phyloP scores from a whole-genome alignment of 2,113 vertebrate genomes.

The Calidris pygmaea region DNA sequence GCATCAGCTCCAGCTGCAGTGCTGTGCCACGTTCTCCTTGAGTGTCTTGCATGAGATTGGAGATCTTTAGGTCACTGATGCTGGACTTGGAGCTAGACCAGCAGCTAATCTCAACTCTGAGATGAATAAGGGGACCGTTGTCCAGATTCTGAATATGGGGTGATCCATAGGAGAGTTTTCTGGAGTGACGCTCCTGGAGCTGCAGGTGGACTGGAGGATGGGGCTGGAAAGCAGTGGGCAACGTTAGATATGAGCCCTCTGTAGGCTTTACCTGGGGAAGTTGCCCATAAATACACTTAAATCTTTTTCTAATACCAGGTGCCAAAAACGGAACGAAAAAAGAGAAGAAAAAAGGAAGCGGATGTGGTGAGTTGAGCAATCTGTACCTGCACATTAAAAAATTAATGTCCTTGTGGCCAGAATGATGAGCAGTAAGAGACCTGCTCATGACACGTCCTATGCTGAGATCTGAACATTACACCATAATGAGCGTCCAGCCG shows the following conservation, averaged over 20 bases:
- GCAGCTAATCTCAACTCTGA: neutral
- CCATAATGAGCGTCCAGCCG: fast-evolving
- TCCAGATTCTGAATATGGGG: neutral
- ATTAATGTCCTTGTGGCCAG: neutral
- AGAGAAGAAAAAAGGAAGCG: slow-evolving; percentile 93
- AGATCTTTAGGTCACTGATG: neutral
- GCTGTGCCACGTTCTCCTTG: neutral
- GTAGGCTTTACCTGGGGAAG: neutral
- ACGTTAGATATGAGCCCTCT: neutral
- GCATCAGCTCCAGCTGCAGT: neutral
- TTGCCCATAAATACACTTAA: neutral
- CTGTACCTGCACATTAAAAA: neutral
- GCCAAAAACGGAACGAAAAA: slow-evolving; percentile 91
- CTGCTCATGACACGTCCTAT: fast-evolving
- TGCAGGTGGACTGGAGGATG: neutral
- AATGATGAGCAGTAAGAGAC: neutral
- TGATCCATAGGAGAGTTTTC: neutral
- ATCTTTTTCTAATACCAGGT: slow-evolving; percentile 59
- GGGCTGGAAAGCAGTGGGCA: neutral
- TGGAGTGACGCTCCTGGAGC: neutral
- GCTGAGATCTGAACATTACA: neutral
- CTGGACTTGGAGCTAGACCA: neutral
- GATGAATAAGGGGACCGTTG: neutral
- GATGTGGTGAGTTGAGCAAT: slow-evolving; percentile 86
- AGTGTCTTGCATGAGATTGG: neutral